Conservation (phyloP, 2,113 vertebrate species). For the Phalacrocorax brasilianus region DNA sequence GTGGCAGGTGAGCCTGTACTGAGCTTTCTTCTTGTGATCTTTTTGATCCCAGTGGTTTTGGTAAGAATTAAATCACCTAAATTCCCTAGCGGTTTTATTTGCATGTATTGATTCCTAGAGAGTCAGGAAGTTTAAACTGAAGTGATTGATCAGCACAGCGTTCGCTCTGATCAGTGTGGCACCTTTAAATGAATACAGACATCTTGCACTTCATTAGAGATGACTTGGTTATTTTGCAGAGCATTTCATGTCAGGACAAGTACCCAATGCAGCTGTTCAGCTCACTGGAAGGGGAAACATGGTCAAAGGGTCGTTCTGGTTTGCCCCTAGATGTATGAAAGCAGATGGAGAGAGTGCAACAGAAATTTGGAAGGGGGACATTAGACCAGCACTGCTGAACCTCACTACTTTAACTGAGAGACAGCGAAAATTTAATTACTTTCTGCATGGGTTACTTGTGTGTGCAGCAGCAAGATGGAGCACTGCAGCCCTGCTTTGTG, state of each 20-base stretch:
- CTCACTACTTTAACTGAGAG: rapidly evolving
- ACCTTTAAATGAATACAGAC: slow-evolving; percentile 35
- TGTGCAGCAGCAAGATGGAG: not conserved
- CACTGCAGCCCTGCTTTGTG: not conserved
- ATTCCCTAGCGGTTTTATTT: not conserved
- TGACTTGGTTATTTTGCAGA: slow-evolving; percentile 27
- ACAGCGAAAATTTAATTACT: not conserved
- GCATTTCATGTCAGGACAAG: not conserved
- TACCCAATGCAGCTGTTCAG: not conserved
- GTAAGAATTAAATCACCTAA: not conserved
- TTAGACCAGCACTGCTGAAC: not conserved
- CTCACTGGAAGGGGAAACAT: not conserved
- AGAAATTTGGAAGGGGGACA: not conserved
- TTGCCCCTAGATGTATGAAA: not conserved
- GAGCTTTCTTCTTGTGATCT: not conserved
- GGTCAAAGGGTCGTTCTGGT: not conserved
- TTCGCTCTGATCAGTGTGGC: slow-evolving; percentile 2
- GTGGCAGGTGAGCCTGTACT: not conserved
- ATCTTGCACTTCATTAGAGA: slow-evolving; percentile 56
- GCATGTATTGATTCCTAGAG: not conserved
- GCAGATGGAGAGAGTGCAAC: not conserved
- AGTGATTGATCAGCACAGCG: slow-evolving; percentile 17
- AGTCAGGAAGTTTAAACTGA: slow-evolving; percentile 19
- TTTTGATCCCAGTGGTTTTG: not conserved
- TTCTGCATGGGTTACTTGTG: rapidly evolving